phyloP scores from a whole-genome alignment of 2,797 vertebrate genomes.

The Phoeniculus purpureus region DNA sequence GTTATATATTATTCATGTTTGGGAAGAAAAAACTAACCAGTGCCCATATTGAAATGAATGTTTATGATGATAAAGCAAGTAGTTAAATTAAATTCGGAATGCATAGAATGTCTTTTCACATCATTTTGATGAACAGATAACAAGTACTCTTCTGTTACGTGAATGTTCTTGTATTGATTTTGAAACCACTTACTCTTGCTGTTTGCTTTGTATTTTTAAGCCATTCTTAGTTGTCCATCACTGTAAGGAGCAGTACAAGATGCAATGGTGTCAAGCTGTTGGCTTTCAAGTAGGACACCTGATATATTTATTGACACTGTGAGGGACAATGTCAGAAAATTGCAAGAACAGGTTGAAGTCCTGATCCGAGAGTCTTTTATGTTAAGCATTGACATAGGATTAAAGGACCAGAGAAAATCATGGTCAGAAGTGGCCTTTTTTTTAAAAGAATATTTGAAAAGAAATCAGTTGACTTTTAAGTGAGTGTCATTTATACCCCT shows the following conservation, averaged over 20 bases:
- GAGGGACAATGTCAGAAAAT: background rate
- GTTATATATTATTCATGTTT: constrained; percentile 78
- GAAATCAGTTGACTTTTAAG: background rate
- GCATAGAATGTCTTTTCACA: constrained; percentile 49
- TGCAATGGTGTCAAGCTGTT: background rate
- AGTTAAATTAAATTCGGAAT: constrained; percentile 67
- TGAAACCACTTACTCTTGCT: constrained; percentile 64
- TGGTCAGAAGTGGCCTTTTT: background rate
- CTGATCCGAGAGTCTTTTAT: background rate
- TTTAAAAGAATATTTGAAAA: background rate
- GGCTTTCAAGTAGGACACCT: constrained; percentile 23
- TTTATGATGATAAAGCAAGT: constrained; percentile 76
- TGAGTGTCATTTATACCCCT: background rate
- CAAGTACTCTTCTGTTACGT: constrained; percentile 70
- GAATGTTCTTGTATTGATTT: constrained; percentile 78
- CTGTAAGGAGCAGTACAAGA: constrained; percentile 25
- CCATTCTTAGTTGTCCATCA: constrained; percentile 64
- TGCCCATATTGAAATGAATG: constrained; percentile 67
- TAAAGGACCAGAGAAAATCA: background rate
- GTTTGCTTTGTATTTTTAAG: constrained; percentile 70
- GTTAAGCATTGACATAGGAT: background rate
- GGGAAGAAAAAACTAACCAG: constrained; percentile 61
- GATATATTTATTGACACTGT: constrained; percentile 16
- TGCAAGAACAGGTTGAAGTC: background rate
- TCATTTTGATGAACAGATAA: constrained; percentile 75